Conservation (phyloP, 1,140 invertebrate species). For the Sitophilus oryzae region DNA sequence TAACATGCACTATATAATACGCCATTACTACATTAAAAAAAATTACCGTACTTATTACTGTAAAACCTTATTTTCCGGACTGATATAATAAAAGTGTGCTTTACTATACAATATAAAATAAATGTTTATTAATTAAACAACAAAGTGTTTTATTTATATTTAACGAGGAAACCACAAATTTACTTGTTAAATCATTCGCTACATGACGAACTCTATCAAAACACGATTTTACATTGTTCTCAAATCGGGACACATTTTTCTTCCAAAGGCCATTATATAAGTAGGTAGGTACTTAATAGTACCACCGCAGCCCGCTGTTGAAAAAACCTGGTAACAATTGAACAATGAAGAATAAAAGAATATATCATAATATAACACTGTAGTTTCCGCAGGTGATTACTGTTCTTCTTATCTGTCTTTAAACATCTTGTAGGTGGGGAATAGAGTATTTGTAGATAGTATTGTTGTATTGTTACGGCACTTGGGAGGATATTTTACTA, state of each 20-base stretch:
- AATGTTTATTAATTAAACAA: too few relatives aligned
- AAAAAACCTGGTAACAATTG: conserved; percentile 18
- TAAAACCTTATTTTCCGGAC: too few relatives aligned
- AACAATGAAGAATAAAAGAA: conserved; percentile 24
- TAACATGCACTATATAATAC: too few relatives aligned
- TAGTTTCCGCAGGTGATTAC: conserved; percentile 17
- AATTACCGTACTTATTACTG: too few relatives aligned
- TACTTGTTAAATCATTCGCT: too few relatives aligned
- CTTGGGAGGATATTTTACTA: too few relatives aligned
- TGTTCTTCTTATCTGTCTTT: conserved; percentile 19
- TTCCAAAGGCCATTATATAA: conserved; percentile 5
- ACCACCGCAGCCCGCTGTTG: neutral
- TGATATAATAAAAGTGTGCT: too few relatives aligned
- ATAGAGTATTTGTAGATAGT: conserved; percentile 2
- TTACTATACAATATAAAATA: too few relatives aligned
- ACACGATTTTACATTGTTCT: neutral
- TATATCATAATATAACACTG: conserved; percentile 14
- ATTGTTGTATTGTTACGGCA: too few relatives aligned
- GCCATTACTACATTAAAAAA: too few relatives aligned
- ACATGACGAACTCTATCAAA: neutral
- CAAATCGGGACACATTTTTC: neutral
- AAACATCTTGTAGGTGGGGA: conserved; percentile 12
- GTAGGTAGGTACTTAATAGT: conserved; percentile 13
- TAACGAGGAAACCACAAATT: too few relatives aligned
- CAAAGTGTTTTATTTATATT: too few relatives aligned